Conservation (phyloP, 2,113 vertebrate species). For the Cariama cristata region DNA sequence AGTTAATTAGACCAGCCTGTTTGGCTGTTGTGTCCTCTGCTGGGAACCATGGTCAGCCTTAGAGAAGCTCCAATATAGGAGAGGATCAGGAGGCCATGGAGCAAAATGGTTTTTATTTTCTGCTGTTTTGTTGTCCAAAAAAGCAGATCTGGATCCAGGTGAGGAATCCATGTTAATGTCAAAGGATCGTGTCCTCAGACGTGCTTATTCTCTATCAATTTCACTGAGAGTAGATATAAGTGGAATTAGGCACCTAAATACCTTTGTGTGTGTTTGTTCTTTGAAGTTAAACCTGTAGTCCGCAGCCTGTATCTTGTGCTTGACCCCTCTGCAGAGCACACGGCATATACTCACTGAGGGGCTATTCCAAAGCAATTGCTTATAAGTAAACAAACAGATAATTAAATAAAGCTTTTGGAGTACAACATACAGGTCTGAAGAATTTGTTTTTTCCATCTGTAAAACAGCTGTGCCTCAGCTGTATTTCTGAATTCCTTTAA, state of each 20-base stretch:
- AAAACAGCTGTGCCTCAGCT: background rate
- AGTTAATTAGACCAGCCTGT: conserved; percentile 26
- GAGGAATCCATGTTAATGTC: background rate
- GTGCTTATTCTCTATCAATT: background rate
- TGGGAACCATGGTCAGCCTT: background rate
- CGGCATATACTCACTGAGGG: background rate
- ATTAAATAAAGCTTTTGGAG: background rate
- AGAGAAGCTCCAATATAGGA: background rate
- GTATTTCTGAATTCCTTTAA: background rate
- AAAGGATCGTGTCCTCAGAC: background rate
- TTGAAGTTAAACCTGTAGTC: background rate
- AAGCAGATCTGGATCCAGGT: background rate
- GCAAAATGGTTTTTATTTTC: background rate
- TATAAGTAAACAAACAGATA: background rate
- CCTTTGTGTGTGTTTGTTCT: background rate
- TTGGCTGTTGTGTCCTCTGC: conserved; percentile 12
- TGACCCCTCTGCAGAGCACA: background rate
- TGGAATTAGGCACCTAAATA: background rate
- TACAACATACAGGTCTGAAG: background rate
- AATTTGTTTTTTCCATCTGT: background rate
- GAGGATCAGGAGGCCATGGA: background rate
- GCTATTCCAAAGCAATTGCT: background rate
- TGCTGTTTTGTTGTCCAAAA: background rate
- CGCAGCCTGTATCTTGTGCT: background rate
- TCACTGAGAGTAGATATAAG: background rate